These are phyloP conservation scores for Chunga burmeisteri DNA, from an alignment of 2,113 vertebrate species.

Conservation along the genomic window DNA sequence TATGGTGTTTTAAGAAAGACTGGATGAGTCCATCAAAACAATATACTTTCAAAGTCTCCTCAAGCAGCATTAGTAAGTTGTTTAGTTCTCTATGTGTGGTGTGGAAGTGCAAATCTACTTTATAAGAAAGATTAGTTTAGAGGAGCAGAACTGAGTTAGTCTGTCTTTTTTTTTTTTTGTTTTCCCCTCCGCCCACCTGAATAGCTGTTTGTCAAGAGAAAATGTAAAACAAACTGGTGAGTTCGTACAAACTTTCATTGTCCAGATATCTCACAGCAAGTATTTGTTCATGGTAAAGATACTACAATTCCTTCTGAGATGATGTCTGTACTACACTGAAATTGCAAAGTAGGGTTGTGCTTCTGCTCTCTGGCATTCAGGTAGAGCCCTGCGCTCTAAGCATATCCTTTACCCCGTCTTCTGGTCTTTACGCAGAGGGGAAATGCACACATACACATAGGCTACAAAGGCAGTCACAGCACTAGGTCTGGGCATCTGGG, in stretches of 20 bases:
- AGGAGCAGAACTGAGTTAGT: neutral
- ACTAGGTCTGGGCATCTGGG: neutral
- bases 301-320: neutral
- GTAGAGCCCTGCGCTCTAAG: neutral
- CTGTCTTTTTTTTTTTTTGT: no score
- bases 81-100: neutral
- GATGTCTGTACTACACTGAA: neutral
- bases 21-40: neutral
- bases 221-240: neutral
- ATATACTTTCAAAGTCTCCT: neutral
- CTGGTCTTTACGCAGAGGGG: neutral
- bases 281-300: neutral
- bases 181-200: neutral
- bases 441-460: rapidly evolving
- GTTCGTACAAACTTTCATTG: neutral
- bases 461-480: neutral
- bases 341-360: neutral
- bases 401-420: neutral
- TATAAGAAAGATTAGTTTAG: neutral
- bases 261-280: neutral
- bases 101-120: neutral
- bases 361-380: neutral
- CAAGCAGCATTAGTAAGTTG: neutral
- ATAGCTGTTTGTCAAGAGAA: neutral
- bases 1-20: neutral